These are phyloP conservation scores for Paradoxurus hermaphroditus DNA, from an alignment of 2,113 vertebrate genomes.

Conservation along the genomic window DNA sequence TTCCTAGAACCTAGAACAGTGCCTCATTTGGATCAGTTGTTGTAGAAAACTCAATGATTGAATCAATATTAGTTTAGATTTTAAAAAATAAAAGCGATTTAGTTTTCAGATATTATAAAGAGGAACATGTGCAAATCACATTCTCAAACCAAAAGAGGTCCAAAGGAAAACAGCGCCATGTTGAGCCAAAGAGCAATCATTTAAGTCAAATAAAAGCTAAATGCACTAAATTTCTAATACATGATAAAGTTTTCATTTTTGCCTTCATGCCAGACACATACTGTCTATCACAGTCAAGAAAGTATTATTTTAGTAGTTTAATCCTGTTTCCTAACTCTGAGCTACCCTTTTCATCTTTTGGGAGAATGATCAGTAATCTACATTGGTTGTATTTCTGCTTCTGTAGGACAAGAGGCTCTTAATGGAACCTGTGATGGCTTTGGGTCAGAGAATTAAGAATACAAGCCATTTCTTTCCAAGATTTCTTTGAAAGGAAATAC, in stretches of 20 bases:
- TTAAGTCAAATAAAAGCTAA: background rate
- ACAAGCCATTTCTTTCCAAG: background rate
- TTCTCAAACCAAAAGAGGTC: background rate
- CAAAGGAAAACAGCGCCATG: background rate
- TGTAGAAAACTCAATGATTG: background rate
- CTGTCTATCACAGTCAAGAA: background rate
- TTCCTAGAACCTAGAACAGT: background rate
- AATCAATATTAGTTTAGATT: background rate
- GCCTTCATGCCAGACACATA: background rate
- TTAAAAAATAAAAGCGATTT: background rate
- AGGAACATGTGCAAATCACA: background rate
- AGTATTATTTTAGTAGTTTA: slow-evolving; percentile 47
- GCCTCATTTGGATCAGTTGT: background rate
- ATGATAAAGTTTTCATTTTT: background rate
- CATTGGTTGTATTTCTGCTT: slow-evolving; percentile 32
- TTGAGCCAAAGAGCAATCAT: background rate
- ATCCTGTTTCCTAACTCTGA: slow-evolving; percentile 29
- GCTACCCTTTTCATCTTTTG: slow-evolving; percentile 32
- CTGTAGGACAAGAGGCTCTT: slow-evolving; percentile 11
- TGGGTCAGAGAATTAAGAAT: slow-evolving; percentile 45
- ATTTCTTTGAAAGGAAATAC: background rate
- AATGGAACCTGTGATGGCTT: background rate
- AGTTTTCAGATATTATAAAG: background rate
- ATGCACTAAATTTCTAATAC: background rate
- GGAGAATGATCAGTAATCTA: slow-evolving; percentile 44